A percentile compares a stretch with the other conserved stretches of the same genome.
These are phyloP conservation scores for Cosmia trapezina DNA, from an alignment of 2,888 invertebrate genomes.

Conservation along the genomic window DNA sequence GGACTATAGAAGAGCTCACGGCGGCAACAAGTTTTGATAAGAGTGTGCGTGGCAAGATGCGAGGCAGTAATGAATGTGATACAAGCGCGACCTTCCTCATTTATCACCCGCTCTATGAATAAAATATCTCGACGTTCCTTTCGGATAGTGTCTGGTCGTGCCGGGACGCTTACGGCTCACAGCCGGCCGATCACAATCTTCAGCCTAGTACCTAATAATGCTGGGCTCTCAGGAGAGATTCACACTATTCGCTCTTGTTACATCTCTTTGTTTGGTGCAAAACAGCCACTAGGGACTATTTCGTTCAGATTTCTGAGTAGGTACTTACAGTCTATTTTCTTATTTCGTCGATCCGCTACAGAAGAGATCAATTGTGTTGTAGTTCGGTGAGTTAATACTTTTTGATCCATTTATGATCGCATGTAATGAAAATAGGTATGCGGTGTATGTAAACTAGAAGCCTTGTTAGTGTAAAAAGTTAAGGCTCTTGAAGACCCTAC, in stretches of 20 bases:
- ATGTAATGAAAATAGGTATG: not conserved
- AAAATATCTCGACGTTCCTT: constrained; percentile 87
- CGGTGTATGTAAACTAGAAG: not conserved
- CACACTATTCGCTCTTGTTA: constrained; percentile 73
- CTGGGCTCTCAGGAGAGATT: constrained; percentile 82
- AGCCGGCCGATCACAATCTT: constrained; percentile 82
- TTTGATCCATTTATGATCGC: not conserved
- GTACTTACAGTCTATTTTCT: constrained; percentile 44
- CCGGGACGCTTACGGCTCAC: constrained; percentile 82
- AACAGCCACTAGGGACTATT: constrained; percentile 72
- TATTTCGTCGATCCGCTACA: constrained; percentile 34
- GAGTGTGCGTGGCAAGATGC: constrained; percentile 83
- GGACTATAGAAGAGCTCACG: constrained; percentile 78
- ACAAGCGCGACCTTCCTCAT: constrained; percentile 84
- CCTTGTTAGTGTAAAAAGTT: not conserved
- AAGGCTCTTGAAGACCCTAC: not conserved
- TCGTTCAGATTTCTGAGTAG: constrained; percentile 58
- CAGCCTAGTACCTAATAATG: constrained; percentile 79
- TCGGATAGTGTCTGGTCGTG: constrained; percentile 85
- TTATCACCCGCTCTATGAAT: constrained; percentile 89
- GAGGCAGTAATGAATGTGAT: constrained; percentile 88
- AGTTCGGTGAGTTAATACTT: constrained; percentile 6
- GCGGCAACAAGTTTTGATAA: constrained; percentile 89
- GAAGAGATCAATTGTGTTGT: constrained; percentile 18
- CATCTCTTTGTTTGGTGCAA: constrained; percentile 75